These are phyloP conservation scores for Phalacrocorax brasilianus DNA, from an alignment of 2,113 vertebrate genomes.

Conservation along the genomic window DNA sequence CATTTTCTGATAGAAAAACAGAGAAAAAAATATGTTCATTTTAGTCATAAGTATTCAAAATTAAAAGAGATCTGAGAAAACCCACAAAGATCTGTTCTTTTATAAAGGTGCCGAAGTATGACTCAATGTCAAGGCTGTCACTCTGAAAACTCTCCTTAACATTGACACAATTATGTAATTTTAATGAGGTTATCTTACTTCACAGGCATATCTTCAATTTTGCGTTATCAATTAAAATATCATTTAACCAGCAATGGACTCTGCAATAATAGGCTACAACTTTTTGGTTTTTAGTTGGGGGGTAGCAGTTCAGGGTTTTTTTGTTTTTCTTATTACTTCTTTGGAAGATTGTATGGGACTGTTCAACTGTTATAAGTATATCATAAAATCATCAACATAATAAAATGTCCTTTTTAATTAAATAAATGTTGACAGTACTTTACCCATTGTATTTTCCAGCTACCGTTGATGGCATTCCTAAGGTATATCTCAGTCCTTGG, in stretches of 20 bases:
- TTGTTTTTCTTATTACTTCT: background rate
- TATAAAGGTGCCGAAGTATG: background rate
- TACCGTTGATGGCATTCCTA: background rate
- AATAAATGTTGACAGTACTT: background rate
- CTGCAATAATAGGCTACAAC: background rate
- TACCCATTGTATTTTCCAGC: background rate
- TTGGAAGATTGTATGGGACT: background rate
- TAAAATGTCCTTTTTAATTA: background rate
- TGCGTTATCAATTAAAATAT: background rate
- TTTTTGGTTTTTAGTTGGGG: background rate
- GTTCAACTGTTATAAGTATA: background rate
- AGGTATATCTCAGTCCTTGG: background rate
- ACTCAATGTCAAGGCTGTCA: background rate
- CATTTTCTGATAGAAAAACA: background rate
- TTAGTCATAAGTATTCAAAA: background rate
- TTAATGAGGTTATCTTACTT: background rate
- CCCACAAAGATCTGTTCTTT: background rate
- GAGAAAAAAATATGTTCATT: background rate
- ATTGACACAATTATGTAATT: background rate
- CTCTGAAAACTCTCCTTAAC: background rate
- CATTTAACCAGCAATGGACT: rapidly evolving
- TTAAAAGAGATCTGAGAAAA: background rate
- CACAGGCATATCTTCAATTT: background rate
- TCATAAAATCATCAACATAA: background rate
- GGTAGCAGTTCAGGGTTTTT: background rate